A percentile compares a stretch with the other conserved stretches of the same genome.
Evolutionary conservation across 1,140 invertebrate species (phyloP).

Genomic region (Meloidogyne exigua): DNA sequence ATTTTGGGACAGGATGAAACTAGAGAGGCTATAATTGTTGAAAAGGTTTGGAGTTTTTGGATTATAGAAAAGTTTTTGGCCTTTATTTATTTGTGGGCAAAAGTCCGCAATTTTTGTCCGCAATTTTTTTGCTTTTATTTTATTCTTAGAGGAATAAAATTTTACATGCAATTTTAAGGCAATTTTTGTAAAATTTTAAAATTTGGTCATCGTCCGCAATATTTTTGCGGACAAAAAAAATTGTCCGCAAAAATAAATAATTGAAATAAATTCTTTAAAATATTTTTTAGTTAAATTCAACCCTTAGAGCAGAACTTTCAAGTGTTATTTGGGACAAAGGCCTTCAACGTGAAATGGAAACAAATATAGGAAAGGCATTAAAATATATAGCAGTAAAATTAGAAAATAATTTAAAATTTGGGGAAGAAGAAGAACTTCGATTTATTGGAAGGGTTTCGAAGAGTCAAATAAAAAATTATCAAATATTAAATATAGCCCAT

Average conservation of each 20-base stretch:
- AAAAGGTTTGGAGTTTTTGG: conserved; percentile 41
- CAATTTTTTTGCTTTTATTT: no score
- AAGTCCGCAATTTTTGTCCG: no score
- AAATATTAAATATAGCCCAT: conserved; percentile 51
- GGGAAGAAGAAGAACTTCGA: conserved; percentile 39
- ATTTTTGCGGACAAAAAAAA: no score
- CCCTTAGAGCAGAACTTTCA: conserved; percentile 50
- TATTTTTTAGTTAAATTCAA: conserved; percentile 39
- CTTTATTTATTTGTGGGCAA: no score
- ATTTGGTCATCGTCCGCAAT: no score
- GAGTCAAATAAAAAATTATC: conserved; percentile 49
- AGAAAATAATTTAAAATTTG: conserved; percentile 41
- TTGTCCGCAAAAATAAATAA: no score
- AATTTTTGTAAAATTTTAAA: no score
- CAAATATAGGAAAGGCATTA: conserved; percentile 46
- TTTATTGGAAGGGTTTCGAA: conserved; percentile 47
- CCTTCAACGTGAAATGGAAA: conserved; percentile 47
- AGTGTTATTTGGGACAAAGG: conserved; percentile 51
- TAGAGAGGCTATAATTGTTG: conserved; percentile 42
- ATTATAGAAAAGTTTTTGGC: no score
- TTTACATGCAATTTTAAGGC: no score
- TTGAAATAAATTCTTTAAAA: no score
- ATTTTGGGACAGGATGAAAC: conserved; percentile 49
- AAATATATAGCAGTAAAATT: conserved; percentile 48
- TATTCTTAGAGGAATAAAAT: no score